These are phyloP conservation scores for Neoitamus cyanurus DNA, from an alignment of 2,888 invertebrate genomes.

Conservation along the genomic window DNA sequence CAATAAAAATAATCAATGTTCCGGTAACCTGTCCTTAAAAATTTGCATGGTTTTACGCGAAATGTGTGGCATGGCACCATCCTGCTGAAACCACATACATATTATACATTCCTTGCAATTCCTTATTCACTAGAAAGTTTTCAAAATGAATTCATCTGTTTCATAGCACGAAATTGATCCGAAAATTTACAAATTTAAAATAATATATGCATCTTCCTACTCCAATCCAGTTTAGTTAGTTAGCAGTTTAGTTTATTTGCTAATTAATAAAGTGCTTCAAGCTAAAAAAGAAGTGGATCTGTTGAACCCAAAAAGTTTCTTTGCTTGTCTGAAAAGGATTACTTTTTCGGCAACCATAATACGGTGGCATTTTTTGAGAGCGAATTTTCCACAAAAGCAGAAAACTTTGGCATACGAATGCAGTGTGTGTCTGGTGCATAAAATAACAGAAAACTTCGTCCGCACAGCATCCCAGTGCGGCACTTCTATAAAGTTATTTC, in stretches of 20 bases:
- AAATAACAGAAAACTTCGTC: conserved; percentile 18
- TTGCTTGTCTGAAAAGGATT: not conserved
- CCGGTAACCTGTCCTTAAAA: too few species aligned
- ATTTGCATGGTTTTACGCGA: too few species aligned
- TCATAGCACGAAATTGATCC: too few species aligned
- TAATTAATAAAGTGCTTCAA: not conserved
- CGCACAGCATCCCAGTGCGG: not conserved
- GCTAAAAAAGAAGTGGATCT: not conserved
- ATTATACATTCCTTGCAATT: too few species aligned
- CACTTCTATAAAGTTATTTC: conserved; percentile 15
- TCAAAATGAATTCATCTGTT: too few species aligned
- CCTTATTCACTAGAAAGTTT: too few species aligned
- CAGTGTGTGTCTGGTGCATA: conserved; percentile 7
- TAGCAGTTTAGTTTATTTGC: not conserved
- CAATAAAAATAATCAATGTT: too few species aligned
- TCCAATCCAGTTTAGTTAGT: not conserved
- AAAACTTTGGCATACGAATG: conserved; percentile 7
- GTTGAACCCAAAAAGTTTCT: not conserved
- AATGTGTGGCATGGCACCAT: too few species aligned
- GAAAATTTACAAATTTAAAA: too few species aligned
- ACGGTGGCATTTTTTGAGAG: not conserved
- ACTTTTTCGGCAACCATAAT: not conserved
- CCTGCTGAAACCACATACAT: too few species aligned
- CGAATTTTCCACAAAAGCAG: not conserved
- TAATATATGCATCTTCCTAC: too few species aligned